Conservation (phyloP, 2,888 invertebrate genomes). For the Oscheius sp. region DNA sequence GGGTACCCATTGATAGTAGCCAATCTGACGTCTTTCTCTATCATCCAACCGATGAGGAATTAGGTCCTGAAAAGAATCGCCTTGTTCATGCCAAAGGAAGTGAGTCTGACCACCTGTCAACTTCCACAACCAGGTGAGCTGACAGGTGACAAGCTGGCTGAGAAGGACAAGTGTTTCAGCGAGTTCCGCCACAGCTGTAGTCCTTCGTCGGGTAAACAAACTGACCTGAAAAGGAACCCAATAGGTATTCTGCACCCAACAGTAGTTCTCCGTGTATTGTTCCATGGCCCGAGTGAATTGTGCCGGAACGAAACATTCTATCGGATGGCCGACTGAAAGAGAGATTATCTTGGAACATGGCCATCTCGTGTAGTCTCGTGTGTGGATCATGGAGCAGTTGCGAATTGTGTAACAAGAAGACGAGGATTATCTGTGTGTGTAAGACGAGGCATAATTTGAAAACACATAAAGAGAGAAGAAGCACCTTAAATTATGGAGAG, state of each 20-base stretch:
- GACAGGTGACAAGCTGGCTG: slow-evolving; percentile 32
- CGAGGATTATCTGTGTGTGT: slow-evolving; percentile 14
- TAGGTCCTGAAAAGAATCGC: slow-evolving; percentile 66
- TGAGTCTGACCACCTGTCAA: not conserved
- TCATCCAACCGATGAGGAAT: slow-evolving; percentile 71
- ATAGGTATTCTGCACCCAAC: slow-evolving; percentile 72
- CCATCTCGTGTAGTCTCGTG: slow-evolving; percentile 5
- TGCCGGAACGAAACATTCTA: slow-evolving; percentile 75
- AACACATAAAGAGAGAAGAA: not conserved
- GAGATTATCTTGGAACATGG: not conserved
- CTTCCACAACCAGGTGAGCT: not conserved
- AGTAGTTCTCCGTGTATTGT: slow-evolving; percentile 74
- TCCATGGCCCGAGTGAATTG: slow-evolving; percentile 74
- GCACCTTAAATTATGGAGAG: not conserved
- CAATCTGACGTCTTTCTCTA: slow-evolving; percentile 69
- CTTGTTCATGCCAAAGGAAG: not conserved
- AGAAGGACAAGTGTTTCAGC: slow-evolving; percentile 27
- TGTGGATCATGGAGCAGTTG: slow-evolving; percentile 25
- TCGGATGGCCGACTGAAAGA: slow-evolving; percentile 72
- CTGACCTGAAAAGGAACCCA: slow-evolving; percentile 68
- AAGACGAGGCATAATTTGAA: not conserved
- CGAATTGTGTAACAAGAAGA: slow-evolving; percentile 18
- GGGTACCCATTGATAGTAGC: slow-evolving; percentile 66
- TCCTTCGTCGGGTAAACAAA: too few relatives aligned
- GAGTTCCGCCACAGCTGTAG: slow-evolving; percentile 9